Evolutionary conservation across 1,140 invertebrate species (phyloP).

Genomic region (Drosophila repleta): DNA sequence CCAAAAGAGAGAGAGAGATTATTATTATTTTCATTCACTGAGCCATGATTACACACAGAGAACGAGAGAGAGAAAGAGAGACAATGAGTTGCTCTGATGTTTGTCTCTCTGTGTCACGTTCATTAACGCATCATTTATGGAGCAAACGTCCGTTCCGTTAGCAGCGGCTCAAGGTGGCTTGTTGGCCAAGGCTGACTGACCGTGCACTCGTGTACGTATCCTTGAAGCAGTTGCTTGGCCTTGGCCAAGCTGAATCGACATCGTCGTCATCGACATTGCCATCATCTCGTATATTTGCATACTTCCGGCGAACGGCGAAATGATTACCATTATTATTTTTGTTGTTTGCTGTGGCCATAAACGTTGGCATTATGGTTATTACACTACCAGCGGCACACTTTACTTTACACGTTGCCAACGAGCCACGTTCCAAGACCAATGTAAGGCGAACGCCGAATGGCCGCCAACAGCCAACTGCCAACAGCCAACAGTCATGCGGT

Average conservation of each 20-base stretch:
- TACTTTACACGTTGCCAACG: constrained; percentile 9
- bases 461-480: constrained; percentile 42
- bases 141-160: too few species aligned
- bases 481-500: constrained; percentile 56
- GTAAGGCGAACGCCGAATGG: constrained; percentile 9
- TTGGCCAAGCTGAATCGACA: not conserved
- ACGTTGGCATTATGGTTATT: constrained; percentile 77
- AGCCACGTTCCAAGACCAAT: constrained; percentile 1
- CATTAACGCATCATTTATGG: constrained; percentile 74
- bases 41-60: constrained; percentile 54
- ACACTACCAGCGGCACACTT: constrained; percentile 39
- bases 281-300: constrained; percentile 74
- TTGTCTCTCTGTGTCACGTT: constrained; percentile 62
- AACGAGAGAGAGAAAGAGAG: not conserved
- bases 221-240: constrained; percentile 34
- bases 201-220: constrained; percentile 26
- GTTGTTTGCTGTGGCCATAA: constrained; percentile 78
- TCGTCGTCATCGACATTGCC: constrained; percentile 27
- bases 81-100: constrained; percentile 36
- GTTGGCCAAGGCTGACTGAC: constrained; percentile 25
- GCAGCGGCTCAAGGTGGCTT: constrained; percentile 21
- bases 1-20: constrained; percentile 62
- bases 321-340: constrained; percentile 82
- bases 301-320: constrained; percentile 77
- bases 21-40: constrained; percentile 80